These are phyloP conservation scores for Pogonomyrmex californicus DNA, from an alignment of 1,140 invertebrate species.

Conservation along the genomic window DNA sequence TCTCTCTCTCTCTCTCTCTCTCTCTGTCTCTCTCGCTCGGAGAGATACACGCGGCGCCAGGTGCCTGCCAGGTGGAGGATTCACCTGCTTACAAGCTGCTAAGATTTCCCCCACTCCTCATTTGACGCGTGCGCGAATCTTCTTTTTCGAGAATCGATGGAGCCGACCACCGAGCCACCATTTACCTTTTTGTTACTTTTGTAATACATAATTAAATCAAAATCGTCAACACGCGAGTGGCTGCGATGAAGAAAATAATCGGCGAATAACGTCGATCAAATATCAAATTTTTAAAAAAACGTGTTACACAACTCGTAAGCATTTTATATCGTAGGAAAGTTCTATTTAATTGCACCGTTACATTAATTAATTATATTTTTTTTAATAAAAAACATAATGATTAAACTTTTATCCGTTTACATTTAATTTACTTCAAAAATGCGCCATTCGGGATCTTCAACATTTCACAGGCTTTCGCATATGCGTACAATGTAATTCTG, in stretches of 20 bases:
- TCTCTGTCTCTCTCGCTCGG: conserved; percentile 33
- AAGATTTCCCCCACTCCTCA: conserved; percentile 68
- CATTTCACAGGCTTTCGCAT: neutral
- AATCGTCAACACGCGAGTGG: neutral
- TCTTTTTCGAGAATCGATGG: conserved; percentile 69
- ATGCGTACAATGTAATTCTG: neutral
- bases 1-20: too few species aligned
- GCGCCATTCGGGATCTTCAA: neutral
- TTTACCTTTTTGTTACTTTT: conserved; percentile 25
- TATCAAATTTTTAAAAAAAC: neutral
- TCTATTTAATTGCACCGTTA: neutral
- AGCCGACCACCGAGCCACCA: neutral
- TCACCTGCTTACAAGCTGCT: conserved; percentile 85
- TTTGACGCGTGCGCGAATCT: conserved; percentile 76
- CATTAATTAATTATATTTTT: conserved; percentile 2
- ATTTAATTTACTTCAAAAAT: neutral
- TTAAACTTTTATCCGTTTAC: too few species aligned
- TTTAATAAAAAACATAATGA: neutral
- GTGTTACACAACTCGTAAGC: neutral
- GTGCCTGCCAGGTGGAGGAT: conserved; percentile 83
- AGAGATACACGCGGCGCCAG: conserved; percentile 76
- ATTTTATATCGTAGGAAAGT: neutral
- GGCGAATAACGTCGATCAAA: neutral
- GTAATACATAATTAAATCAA: conserved; percentile 47
- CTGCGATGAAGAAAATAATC: neutral